Evolutionary conservation across 2,113 vertebrate genomes (phyloP), one percentile per base, ranked within the genome.

Genomic region (Strigops habroptila): DNA sequence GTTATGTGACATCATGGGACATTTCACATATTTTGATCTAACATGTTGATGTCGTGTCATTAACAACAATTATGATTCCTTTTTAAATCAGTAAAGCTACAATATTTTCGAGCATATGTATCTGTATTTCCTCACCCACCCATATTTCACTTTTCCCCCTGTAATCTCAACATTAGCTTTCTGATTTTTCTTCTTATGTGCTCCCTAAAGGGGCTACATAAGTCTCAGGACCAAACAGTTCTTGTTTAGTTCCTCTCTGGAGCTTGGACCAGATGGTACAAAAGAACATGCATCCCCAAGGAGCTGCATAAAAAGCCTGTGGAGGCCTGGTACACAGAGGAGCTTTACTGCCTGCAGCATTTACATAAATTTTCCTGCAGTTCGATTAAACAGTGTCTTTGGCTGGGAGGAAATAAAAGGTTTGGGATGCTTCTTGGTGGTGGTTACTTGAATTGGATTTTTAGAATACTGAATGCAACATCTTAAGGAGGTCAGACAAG

Each of bases 261-360:
- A 85, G 91, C 84, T 44, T 71, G 68, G 71, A 67, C 15, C 91
- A 95, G 84, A 91, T 96, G 93, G 90, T 59, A 93, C 70, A 76
- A 64, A 90, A 59, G 88, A 76, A 73, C 81, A 94, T 2, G 0
- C 43, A 67, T 93, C 78, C 82, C 93, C 48, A 16, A 59, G 87
- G 73, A 90, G 63, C 4, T 96, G 82, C 53, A 77, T 30, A 62
- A 90, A 90, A 86, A 24, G 15, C 28, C 91, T 91, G 49, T 64
- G 71, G 88, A 85, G 82, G 41, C 9, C 77, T 82, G 53, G 35
- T 82, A 77, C 67, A 19, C 73, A 44, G 68, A 27, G n/a, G 52
- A 93, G 69, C 68, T 80, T 4, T 24, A 7, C 33, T 76, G 78
- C 75, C 75, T 88, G 31, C 53, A 73, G 48, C 15, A 24, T 69